Conservation (phyloP, 2,797 vertebrate genomes). For the Momotus momota region DNA sequence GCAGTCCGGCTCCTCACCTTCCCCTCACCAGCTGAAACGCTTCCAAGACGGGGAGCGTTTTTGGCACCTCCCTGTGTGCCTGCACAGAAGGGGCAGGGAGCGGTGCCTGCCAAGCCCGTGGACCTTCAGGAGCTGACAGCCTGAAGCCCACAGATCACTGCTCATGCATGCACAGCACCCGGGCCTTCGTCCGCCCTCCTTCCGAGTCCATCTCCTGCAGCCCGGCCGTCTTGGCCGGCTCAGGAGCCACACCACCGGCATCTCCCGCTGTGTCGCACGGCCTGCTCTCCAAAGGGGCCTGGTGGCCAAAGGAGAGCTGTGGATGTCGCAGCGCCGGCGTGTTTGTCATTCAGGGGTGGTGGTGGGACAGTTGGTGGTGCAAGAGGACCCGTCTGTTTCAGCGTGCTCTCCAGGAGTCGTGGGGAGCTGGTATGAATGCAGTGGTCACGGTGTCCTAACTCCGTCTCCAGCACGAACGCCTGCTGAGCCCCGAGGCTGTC, state of each 20-base stretch:
- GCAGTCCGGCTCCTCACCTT: not conserved
- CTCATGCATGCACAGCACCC: not conserved
- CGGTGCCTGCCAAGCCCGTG: not conserved
- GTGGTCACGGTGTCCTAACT: accelerated
- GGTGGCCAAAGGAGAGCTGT: not conserved
- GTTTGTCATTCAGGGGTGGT: not conserved
- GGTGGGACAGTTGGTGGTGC: not conserved
- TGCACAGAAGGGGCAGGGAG: conserved; percentile 44
- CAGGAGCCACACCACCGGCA: not conserved
- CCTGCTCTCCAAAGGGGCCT: not conserved
- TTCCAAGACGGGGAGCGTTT: not conserved
- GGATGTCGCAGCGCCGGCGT: not conserved
- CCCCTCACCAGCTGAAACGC: not conserved
- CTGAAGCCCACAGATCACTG: conserved; percentile 53
- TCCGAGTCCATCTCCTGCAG: not conserved
- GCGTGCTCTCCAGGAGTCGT: not conserved
- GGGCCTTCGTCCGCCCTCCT: not conserved
- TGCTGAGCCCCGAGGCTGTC: not conserved
- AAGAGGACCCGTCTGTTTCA: not conserved
- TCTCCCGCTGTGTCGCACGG: accelerated
- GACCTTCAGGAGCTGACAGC: conserved; percentile 34
- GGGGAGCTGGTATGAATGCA: not conserved
- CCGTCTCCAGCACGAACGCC: accelerated
- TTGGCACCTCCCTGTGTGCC: not conserved
- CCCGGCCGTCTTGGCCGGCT: not conserved